Base-by-base conservation (phyloP, 2,113 vertebrate genomes). In the Orthonyx spaldingii region DNA sequence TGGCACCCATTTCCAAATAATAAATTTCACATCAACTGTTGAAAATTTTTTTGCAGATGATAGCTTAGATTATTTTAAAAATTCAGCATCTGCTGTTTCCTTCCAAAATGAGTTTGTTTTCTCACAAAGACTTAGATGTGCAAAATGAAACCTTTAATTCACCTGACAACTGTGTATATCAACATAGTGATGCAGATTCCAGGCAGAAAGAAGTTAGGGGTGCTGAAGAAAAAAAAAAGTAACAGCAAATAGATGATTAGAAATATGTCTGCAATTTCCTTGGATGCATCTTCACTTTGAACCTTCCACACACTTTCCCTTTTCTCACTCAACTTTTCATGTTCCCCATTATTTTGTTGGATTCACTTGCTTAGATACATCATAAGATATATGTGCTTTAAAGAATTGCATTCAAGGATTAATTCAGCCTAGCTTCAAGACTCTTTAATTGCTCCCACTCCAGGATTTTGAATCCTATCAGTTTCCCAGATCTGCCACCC, bases 161-260 rank as follows among this genome's bases (percentile, higher is more conserved):
- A 33, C 9, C 3, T 69, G 16, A 10, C 1, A 28, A 21, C 9
- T 41, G 21, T 17, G 2, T 16, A 3, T 46, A 47, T 22, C 11
- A 28, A 8, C 8, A n/a, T 4, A 47, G 8, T 69, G 16, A 52
- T 14, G 1, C 11, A 56, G 16, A 52, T 69, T 64, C 24, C 44
- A 44, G 4, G 24, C 35, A 65, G 37, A 89, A 84, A 87, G 10
- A 35, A 17, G 3, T 37, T 64, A 52, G 10, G 7, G 2, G n/a
- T n/a, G n/a, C n/a, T n/a, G n/a, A 46, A 11, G 7, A 53, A 8
- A 10, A 56, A 6, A 0, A 11, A 15, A 47, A 27, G 12, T 4
- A 47, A n/a, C 5, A 27, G 3, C 28, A 74, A 53, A 66, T 20
- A 44, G 5, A 22, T 39, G 1, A 46, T 26, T 52, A 46, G 11